phyloP scores from a whole-genome alignment of 2,888 invertebrate species.

The Andricus curvator region DNA sequence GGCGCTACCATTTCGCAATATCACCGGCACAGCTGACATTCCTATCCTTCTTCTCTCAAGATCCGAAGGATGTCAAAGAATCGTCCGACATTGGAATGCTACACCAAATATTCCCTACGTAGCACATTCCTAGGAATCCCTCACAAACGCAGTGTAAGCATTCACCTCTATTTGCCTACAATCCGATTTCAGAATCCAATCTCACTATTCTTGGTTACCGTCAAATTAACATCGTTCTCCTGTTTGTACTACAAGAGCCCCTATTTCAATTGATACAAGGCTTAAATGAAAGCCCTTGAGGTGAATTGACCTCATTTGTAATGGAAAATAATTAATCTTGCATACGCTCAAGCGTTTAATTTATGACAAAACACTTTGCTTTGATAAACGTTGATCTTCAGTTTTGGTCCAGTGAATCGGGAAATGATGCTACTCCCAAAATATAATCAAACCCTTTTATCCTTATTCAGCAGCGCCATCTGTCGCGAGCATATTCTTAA shows the following conservation, averaged over 20 bases:
- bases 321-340: slow-evolving; percentile 2
- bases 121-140: not conserved
- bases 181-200: slow-evolving; percentile 27
- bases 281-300: slow-evolving; percentile 3
- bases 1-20: slow-evolving; percentile 28
- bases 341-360: not conserved
- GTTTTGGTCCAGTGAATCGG: too few relatives aligned
- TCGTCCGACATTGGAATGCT: slow-evolving; percentile 28
- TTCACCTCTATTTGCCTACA: slow-evolving; percentile 5
- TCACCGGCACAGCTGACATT: slow-evolving; percentile 13
- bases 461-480: too few relatives aligned
- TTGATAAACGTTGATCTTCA: not conserved
- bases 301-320: slow-evolving; percentile 19
- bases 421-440: too few relatives aligned
- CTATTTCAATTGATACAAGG: not conserved
- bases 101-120: slow-evolving; percentile 2
- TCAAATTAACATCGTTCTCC: slow-evolving; percentile 14
- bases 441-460: too few relatives aligned
- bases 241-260: not conserved
- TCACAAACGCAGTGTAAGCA: not conserved
- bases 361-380: not conserved
- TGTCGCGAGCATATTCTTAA: too few relatives aligned
- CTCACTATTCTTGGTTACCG: slow-evolving; percentile 14
- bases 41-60: slow-evolving; percentile 20
- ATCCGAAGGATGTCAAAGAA: slow-evolving; percentile 26